Percentiles rank a stretch among this genome's conserved stretches.
phyloP scores from a whole-genome alignment of 2,797 vertebrate genomes.

The Thunnus albacares region DNA sequence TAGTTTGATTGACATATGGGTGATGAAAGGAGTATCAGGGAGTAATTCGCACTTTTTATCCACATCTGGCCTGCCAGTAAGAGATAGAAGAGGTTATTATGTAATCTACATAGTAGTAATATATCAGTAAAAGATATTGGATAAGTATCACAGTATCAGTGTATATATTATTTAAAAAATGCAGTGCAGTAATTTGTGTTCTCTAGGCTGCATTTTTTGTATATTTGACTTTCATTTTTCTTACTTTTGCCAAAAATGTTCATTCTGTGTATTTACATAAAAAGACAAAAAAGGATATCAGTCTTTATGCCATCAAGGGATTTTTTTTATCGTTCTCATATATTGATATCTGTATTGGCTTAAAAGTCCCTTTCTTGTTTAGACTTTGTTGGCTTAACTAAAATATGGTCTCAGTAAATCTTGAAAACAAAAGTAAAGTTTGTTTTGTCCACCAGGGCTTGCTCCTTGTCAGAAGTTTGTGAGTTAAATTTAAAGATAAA shows the following conservation, averaged over 20 bases:
- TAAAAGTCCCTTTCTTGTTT: background rate
- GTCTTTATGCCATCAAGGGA: too few species aligned
- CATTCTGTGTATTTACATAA: background rate
- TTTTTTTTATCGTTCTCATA: background rate
- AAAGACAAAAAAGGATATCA: background rate
- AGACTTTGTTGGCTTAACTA: background rate
- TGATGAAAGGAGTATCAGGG: background rate
- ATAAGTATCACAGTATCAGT: background rate
- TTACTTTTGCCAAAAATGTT: background rate
- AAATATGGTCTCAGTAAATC: background rate
- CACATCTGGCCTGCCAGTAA: background rate
- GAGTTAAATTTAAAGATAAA: too few species aligned
- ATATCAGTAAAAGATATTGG: too few species aligned
- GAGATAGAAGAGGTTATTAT: background rate
- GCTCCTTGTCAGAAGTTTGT: too few species aligned
- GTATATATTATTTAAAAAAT: background rate
- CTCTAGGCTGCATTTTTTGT: too few species aligned
- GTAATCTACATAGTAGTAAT: too few species aligned
- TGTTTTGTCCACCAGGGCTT: too few species aligned
- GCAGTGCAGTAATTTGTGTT: background rate
- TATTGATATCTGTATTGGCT: background rate
- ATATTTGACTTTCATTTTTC: background rate
- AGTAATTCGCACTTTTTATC: constrained; percentile 21
- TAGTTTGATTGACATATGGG: background rate
- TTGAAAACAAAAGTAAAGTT: background rate